These are phyloP conservation scores for Spizaetus ornatus DNA, from an alignment of 2,113 vertebrate genomes.

Conservation along the genomic window DNA sequence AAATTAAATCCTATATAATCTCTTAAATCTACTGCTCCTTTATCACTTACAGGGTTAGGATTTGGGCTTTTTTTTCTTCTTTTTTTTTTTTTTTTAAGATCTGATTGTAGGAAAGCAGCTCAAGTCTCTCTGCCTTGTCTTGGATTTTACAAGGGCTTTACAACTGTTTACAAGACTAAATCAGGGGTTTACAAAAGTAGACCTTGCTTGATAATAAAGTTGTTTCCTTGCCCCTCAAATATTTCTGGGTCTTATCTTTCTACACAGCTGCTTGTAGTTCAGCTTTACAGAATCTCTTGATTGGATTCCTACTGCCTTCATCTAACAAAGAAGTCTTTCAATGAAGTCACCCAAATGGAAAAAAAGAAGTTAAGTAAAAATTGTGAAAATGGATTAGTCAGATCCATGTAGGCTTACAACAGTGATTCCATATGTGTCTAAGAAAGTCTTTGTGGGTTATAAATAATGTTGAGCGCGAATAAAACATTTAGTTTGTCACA, in stretches of 20 bases:
- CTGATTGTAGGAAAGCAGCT: slow-evolving; percentile 49
- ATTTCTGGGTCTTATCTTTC: slow-evolving; percentile 60
- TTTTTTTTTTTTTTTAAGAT: background rate
- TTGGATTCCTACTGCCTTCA: slow-evolving; percentile 38
- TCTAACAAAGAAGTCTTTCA: slow-evolving; percentile 51
- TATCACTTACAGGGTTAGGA: slow-evolving; percentile 31
- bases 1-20: slow-evolving; percentile 56
- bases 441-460: slow-evolving; percentile 7
- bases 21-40: slow-evolving; percentile 45
- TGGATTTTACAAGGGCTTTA: slow-evolving; percentile 59
- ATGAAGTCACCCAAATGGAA: slow-evolving; percentile 46
- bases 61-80: background rate
- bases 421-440: background rate
- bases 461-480: background rate
- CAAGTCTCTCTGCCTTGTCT: slow-evolving; percentile 51
- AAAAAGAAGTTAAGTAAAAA: slow-evolving; percentile 32
- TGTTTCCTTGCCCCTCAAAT: slow-evolving; percentile 61
- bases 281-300: slow-evolving; percentile 59
- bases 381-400: slow-evolving; percentile 48
- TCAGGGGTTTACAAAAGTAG: slow-evolving; percentile 59
- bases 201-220: slow-evolving; percentile 61
- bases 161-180: slow-evolving; percentile 61
- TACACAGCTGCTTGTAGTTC: slow-evolving; percentile 51
- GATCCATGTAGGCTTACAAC: slow-evolving; percentile 28
- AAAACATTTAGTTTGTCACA: background rate